Base-by-base conservation (phyloP, 92 coral and sea anemone genomes). In the Ricordea florida region DNA sequence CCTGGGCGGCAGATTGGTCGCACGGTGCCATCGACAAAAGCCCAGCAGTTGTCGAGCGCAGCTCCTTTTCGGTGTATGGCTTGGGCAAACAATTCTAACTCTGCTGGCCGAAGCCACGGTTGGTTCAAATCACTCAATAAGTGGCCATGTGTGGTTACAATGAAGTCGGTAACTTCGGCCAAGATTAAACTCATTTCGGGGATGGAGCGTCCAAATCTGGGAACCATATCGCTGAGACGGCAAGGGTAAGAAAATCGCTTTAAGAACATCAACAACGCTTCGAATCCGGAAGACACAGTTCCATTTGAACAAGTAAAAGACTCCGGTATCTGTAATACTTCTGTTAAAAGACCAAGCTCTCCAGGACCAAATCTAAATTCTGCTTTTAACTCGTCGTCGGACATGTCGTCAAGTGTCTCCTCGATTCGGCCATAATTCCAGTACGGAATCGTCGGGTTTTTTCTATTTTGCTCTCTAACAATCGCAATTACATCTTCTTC, bases 21-120 rank as follows among this genome's bases (percentile, higher is more conserved):
- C 6, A 88, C 84, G 13, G 84, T 89, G 42, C 90, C 89, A 72
- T 83, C 79, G 27, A 88, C 81, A 50, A 83, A 88, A 1, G 89
- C 93, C 83, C 86, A 88, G 57, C 88, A 89, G 58, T 80, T 89
- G 56, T 85, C 73, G 9, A 89, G 78, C 11, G 90, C 90, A 17
- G 84, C 90, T 13, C 87, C 93, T 42, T 66, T 74, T 22, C 25
- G 29, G 34, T 63, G 73, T 4, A 85, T 50, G 17, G 88, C 78
- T 16, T 49, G 28, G 15, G 94, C 84, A 65, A 58, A 85, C n/a
- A 48, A 46, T 35, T 88, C 85, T 35, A 81, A 72, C 28, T 62
- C 23, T 5, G n/a, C 9, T 13, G 89, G 74, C 48, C 58, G 76
- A 1, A 83, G 55, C 89, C 85, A 82, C 1, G 76, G 78, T 47